Base-by-base conservation (phyloP, 2,797 vertebrate genomes). In the Mus caroli region DNA sequence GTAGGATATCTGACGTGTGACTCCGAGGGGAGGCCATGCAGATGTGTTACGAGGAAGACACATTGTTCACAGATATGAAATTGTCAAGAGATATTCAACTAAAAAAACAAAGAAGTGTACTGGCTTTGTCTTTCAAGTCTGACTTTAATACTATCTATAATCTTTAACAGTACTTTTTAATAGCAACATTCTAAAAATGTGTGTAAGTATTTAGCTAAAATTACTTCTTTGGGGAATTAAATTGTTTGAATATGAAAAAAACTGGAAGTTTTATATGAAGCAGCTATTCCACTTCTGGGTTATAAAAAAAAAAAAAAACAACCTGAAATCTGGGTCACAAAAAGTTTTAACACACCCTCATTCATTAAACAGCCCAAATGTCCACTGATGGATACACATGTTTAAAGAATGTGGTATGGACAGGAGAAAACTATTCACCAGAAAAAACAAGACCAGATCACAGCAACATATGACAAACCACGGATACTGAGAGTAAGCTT, bases 171-270 rank as follows among this genome's bases (percentile, higher is more conserved):
- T 52, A 9, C 34, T 87, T 67, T 73, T 87, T 56, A 56, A 73
- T 73, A 56, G 50, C 14, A 71, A 71, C 34, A 6, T 50, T 86
- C 31, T 52, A n/a, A 86, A 86, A 69, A 52, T 34, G 31, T 71
- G 64, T 87, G n/a, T 54, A 87, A 87, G 64, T 73, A 15, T 87
- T 87, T 87, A 87, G 85, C 85, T 87, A 73, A 73, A 87, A 87
- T 73, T 54, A 31, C 64, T 87, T 73, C 34, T 73, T 73, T 40
- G 31, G 67, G 50, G 67, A 87, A 87, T 56, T 87, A 73, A 87
- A 56, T 87, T 73, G 85, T 73, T 73, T 87, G 50, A 56, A 87
- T 87, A 40, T 73, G 50, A 9, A n/a, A 50, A 78, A 76, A 3
- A 15, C 64, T 80, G 54, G 50, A 83, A 88, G 6, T 40, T 15